Conservation (phyloP, 1,140 invertebrate genomes). For the Palaemon carinicauda region DNA sequence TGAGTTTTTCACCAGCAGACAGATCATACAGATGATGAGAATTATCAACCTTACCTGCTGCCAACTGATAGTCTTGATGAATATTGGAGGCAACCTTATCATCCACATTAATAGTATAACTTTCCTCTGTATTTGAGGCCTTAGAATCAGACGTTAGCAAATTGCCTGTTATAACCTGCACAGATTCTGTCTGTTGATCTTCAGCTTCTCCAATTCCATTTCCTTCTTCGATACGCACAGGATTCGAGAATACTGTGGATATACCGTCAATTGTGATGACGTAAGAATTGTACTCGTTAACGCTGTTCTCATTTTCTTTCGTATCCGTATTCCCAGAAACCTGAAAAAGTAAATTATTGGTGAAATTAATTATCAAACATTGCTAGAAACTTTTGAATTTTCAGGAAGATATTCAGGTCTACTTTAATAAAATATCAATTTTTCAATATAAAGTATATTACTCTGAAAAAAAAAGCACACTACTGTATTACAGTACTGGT, state of each 20-base stretch:
- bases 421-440: too few relatives aligned
- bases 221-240: constrained; percentile 4
- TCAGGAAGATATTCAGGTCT: too few relatives aligned
- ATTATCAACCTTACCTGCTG: neutral
- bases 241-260: constrained; percentile 42
- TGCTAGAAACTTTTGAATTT: too few relatives aligned
- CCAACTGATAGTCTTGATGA: neutral
- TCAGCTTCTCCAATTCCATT: neutral
- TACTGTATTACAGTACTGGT: too few relatives aligned
- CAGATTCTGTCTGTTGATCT: neutral
- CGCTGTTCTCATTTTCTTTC: neutral
- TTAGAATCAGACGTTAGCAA: neutral
- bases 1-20: neutral
- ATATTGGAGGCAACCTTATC: neutral
- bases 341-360: neutral
- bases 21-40: neutral
- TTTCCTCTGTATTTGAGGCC: neutral
- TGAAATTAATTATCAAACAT: neutral
- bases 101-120: constrained; percentile 21
- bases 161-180: constrained; percentile 37
- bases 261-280: constrained; percentile 50
- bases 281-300: constrained; percentile 38
- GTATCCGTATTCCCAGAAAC: neutral
- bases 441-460: too few relatives aligned
- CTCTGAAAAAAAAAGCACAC: too few relatives aligned